phyloP scores from a whole-genome alignment of 2,113 vertebrate species.

The Cyanoramphus novaezelandiae region DNA sequence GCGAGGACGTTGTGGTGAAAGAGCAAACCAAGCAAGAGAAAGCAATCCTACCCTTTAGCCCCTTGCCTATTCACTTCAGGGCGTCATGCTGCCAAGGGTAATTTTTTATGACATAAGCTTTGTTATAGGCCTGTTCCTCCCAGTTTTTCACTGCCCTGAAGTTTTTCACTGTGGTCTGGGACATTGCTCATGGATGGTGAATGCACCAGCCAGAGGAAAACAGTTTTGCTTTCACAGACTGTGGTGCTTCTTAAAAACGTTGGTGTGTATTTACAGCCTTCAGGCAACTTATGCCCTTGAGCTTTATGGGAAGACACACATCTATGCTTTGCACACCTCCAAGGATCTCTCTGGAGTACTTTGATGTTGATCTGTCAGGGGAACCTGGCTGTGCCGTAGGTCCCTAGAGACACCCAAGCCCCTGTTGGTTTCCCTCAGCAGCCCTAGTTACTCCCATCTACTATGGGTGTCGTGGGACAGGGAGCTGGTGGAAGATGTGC shows the following conservation, averaged over 20 bases:
- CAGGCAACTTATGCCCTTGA: background rate
- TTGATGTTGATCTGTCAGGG: background rate
- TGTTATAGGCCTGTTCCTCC: background rate
- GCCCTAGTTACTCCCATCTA: background rate
- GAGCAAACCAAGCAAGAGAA: background rate
- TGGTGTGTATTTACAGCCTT: background rate
- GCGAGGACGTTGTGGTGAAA: background rate
- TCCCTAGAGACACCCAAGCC: background rate
- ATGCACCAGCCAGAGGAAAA: background rate
- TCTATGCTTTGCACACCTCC: background rate
- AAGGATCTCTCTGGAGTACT: background rate
- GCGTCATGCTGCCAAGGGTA: background rate
- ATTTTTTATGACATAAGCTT: background rate
- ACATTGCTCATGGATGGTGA: background rate
- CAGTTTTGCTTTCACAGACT: background rate
- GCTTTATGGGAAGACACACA: background rate
- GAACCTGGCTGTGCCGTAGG: fast-evolving
- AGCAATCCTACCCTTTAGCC: background rate
- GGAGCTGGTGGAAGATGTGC: background rate
- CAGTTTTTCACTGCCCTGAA: background rate
- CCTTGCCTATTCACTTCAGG: fast-evolving
- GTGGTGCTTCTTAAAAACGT: background rate
- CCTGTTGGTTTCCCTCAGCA: background rate
- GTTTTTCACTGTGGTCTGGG: background rate
- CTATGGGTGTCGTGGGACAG: fast-evolving